A percentile compares a stretch with the other conserved stretches of the same genome.
Evolutionary conservation across 2,797 vertebrate genomes (phyloP).

Genomic region (Phyllotis vaccarum): DNA sequence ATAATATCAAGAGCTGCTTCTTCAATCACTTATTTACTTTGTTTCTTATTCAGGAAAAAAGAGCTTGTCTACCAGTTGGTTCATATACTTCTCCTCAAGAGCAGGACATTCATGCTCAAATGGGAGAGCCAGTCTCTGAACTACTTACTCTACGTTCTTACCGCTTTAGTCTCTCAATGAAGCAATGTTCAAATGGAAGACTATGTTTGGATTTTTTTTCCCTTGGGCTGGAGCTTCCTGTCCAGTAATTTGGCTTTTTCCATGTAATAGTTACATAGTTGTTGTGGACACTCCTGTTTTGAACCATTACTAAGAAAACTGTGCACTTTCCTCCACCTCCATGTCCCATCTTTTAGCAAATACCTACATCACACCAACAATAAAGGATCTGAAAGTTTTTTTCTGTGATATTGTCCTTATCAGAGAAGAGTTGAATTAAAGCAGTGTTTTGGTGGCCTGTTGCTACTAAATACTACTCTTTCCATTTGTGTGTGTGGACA

Average conservation of each 20-base stretch:
- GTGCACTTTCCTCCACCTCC: neutral
- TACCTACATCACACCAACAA: neutral
- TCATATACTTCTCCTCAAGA: neutral
- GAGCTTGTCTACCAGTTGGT: neutral
- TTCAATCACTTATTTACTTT: neutral
- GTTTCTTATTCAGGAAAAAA: neutral
- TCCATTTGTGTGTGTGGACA: neutral
- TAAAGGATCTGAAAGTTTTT: slow-evolving; percentile 37
- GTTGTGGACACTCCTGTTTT: slow-evolving; percentile 77
- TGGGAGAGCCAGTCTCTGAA: neutral
- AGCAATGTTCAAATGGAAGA: slow-evolving; percentile 72
- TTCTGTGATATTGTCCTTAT: neutral
- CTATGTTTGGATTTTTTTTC: neutral
- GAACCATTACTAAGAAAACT: slow-evolving; percentile 59
- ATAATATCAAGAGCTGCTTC: neutral
- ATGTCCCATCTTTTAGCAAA: neutral
- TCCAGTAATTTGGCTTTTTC: slow-evolving; percentile 69
- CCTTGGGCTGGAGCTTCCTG: slow-evolving; percentile 82
- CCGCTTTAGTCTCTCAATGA: slow-evolving; percentile 45
- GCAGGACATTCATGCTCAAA: neutral
- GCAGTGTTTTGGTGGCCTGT: neutral
- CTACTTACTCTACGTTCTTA: slow-evolving; percentile 69
- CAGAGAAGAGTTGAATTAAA: neutral
- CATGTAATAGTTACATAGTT: slow-evolving; percentile 75
- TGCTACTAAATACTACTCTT: neutral